Percentiles rank a stretch among this genome's conserved stretches.
These are phyloP conservation scores for Manacus vitellinus DNA, from an alignment of 2,113 vertebrate species.

Conservation along the genomic window DNA sequence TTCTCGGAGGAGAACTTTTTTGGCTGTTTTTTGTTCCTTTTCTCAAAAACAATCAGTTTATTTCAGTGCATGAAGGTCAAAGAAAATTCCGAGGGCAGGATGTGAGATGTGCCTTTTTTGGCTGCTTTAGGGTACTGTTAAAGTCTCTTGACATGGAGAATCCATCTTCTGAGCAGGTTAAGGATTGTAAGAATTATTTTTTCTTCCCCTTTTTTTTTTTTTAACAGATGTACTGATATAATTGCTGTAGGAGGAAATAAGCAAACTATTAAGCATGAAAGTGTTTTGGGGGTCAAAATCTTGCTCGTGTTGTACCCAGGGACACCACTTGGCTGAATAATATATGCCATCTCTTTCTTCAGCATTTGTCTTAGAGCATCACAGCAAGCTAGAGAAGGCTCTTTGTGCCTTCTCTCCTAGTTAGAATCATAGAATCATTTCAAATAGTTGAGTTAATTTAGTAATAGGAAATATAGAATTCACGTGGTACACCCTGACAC, in stretches of 20 bases:
- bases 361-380: not conserved
- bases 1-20: not conserved
- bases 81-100: not conserved
- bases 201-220: not conserved
- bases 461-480: not conserved
- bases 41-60: not conserved
- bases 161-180: not conserved
- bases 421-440: not conserved
- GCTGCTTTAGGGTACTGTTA: not conserved
- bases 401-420: not conserved
- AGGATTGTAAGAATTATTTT: not conserved
- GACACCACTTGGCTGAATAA: not conserved
- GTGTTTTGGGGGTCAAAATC: not conserved
- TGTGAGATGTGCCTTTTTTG: not conserved
- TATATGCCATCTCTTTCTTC: not conserved
- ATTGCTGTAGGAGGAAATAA: not conserved
- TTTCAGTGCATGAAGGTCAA: not conserved
- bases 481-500: not conserved
- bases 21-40: not conserved
- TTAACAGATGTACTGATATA: not conserved
- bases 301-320: not conserved
- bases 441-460: not conserved
- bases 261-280: not conserved
- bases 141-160: not conserved
- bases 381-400: not conserved